Percentiles rank a stretch among this genome's conserved stretches.
phyloP scores from a whole-genome alignment of 1,140 invertebrate genomes.

The Papilio machaon region DNA sequence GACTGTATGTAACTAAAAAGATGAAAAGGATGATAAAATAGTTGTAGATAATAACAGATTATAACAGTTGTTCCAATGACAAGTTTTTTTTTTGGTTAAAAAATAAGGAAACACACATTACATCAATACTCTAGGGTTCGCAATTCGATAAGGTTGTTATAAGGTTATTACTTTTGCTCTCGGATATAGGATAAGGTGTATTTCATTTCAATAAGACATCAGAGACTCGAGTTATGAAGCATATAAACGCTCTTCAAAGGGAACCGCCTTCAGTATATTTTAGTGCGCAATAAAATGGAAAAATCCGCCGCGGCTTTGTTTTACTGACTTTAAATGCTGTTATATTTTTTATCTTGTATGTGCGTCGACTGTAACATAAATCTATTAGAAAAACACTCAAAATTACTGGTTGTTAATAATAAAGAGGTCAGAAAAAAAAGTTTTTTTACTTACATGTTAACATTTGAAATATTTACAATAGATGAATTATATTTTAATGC shows the following conservation, averaged over 20 bases:
- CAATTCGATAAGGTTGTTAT: constrained; percentile 19
- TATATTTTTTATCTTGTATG: not conserved
- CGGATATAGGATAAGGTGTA: constrained; percentile 18
- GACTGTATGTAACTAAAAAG: too few relatives aligned
- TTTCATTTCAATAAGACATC: constrained; percentile 28
- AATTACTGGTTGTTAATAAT: not conserved
- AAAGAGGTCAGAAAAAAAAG: not conserved
- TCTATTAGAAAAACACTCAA: not conserved
- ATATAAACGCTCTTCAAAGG: constrained; percentile 25
- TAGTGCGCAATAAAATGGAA: constrained; percentile 13
- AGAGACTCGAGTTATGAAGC: constrained; percentile 17
- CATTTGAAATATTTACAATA: too few relatives aligned
- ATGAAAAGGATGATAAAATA: not conserved
- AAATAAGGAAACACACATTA: not conserved
- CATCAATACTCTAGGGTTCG: not conserved
- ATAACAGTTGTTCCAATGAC: not conserved
- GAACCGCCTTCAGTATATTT: constrained; percentile 7
- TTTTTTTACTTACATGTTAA: not conserved
- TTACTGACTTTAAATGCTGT: constrained; percentile 6
- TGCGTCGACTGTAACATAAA: not conserved
- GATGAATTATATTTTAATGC: too few relatives aligned
- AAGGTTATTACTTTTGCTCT: constrained; percentile 18
- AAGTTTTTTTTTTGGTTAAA: not conserved
- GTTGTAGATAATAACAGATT: not conserved
- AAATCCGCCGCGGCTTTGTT: constrained; percentile 4